Evolutionary conservation across 2,888 invertebrate species (phyloP), one percentile per base, ranked within the genome.

Genomic region (Blomia tropicalis): DNA sequence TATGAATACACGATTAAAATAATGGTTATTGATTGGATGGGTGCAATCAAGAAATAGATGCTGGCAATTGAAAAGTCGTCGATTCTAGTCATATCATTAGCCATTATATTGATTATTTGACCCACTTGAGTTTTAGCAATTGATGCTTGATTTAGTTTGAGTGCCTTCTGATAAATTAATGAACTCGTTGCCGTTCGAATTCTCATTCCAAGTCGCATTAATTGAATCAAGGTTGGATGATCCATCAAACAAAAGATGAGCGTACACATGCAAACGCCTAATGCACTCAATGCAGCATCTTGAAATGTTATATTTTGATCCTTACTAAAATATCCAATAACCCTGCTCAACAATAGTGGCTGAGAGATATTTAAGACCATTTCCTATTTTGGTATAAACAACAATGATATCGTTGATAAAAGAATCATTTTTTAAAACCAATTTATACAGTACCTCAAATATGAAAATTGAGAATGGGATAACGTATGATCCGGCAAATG

Each of bases 61-160:
- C 89, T 75, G 72, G 91, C 86, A 68, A 88, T 81, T 63, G 23
- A 25, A n/a, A 47, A 47, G 5, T 72, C 72, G 73, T 95, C 95
- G 73, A 95, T 90, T 59, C 85, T 80, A 70, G 85, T 86, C 66
- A 93, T 87, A 74, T 96, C 95, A 72, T 93, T 95, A 1, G 93
- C 90, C 64, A 96, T 77, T 17, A 93, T 79, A 73, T 93, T 93
- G 32, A 93, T 88, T 63, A 93, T 82, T 74, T 92, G 89, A 0
- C 92, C 93, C 0, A 85, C 83, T 0, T 90, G 84, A 0, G 90
- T 89, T 72, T 88, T 83, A 5, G 84, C 85, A 56, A 90, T 76
- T 0, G 90, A 86, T 4, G 83, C 83, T 73, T 85, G 85, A 62
- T 85, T 85, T 22, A 67, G 58, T 11, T 27, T 43, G 19, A 67